Percentiles rank a stretch among this genome's conserved stretches.
Conservation (phyloP, 2,797 vertebrate genomes). For the Phrynocephalus vlangalii region DNA sequence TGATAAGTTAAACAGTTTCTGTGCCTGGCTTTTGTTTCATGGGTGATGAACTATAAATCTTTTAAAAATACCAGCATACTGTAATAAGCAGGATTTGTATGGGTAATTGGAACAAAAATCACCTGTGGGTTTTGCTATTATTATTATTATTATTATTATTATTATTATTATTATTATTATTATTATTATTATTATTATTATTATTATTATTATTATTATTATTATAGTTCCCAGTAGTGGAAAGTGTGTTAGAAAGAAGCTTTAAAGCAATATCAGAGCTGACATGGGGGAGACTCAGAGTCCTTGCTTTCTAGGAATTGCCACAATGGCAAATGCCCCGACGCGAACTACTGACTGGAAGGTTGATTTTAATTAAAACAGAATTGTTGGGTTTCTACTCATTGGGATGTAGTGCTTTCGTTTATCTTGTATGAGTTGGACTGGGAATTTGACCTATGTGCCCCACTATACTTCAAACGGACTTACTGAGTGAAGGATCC, state of each 20-base stretch:
- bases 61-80: conserved; percentile 9
- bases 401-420: not conserved
- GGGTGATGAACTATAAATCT: not conserved
- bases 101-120: conserved; percentile 29
- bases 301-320: conserved; percentile 47
- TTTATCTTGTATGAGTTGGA: not conserved
- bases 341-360: conserved; percentile 37
- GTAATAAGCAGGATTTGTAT: conserved; percentile 45
- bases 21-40: conserved; percentile 66
- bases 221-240: not conserved
- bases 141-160: too few relatives aligned
- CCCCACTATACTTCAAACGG: conserved; percentile 4
- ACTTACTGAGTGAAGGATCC: not conserved
- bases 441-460: not conserved
- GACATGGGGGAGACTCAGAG: conserved; percentile 30
- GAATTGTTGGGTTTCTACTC: conserved; percentile 30
- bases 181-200: too few relatives aligned
- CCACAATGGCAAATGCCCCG: conserved; percentile 46
- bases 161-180: too few relatives aligned
- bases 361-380: conserved; percentile 31
- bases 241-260: conserved; percentile 13
- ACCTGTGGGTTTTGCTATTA: not conserved
- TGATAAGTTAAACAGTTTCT: conserved; percentile 53
- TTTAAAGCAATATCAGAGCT: conserved; percentile 46
- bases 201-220: too few relatives aligned